Conservation (phyloP, 2,113 vertebrate genomes). For the Brachypteracias leptosomus region DNA sequence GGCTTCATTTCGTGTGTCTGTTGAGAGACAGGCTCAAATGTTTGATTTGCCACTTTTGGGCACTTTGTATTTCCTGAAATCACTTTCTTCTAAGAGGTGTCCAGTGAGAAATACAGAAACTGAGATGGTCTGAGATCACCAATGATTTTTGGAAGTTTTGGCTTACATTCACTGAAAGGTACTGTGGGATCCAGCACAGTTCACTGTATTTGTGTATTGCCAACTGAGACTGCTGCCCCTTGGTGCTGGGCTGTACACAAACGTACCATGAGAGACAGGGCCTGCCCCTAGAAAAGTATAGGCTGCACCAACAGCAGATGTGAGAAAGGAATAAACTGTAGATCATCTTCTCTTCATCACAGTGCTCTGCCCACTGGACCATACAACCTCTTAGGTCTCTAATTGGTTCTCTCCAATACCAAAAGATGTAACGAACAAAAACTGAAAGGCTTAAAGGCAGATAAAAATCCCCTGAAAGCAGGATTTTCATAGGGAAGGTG, state of each 20-base stretch:
- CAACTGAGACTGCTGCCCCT: not conserved
- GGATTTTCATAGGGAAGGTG: not conserved
- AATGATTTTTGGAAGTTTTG: not conserved
- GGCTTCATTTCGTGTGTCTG: fast-evolving
- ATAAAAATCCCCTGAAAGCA: not conserved
- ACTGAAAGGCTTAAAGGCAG: too few species aligned
- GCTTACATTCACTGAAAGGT: not conserved
- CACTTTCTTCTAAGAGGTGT: not conserved
- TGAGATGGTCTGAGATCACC: not conserved
- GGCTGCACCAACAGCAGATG: not conserved
- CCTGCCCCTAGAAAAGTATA: not conserved
- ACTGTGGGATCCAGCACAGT: too few species aligned
- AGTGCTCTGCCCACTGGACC: not conserved
- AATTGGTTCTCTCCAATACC: not conserved
- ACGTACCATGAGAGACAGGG: fast-evolving
- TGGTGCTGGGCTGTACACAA: not conserved
- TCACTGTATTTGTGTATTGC: not conserved
- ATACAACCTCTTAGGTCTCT: not conserved
- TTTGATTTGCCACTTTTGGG: fast-evolving
- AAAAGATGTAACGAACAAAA: too few species aligned
- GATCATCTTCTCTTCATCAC: not conserved
- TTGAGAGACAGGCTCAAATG: not conserved
- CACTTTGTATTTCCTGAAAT: not conserved
- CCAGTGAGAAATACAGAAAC: not conserved
- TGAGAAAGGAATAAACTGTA: not conserved